Base-by-base conservation (phyloP, 2,888 invertebrate species). In the Drosophila neonasuta region DNA sequence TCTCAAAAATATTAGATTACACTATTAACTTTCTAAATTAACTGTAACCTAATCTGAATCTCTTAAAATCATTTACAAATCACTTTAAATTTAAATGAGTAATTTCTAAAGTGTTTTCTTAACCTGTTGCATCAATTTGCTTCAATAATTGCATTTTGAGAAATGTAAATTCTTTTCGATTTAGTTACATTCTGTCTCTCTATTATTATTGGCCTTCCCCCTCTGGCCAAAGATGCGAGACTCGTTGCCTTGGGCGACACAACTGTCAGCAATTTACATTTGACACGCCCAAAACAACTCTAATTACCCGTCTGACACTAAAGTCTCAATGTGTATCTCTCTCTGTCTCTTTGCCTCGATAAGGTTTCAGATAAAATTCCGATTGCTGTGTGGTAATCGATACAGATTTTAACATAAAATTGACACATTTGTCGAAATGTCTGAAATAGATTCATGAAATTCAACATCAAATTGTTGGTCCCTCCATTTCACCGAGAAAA, bases 341-440 rank as follows among this genome's bases (percentile, higher is more conserved):
- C 32, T 42, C n/a, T 41, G 15, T 52, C n/a, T 55, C 17, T 17
- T 7, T 32, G 8, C 17, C 2, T n/a, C 20, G 29, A 30, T 49
- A 49, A 20, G 39, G 30, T 30, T 49, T 34, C 51, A 55, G 60
- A 55, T 55, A 54, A 51, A 54, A 68, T 8, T 51, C 15, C 36
- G 65, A 63, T 77, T 55, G 58, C 30, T 62, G 39, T 15, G 56
- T 46, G 50, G 64, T 59, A 80, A 80, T 77, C 83, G 76, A 80
- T 74, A 62, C 48, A 77, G 65, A 74, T 62, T 69, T 85, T 63
- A 66, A 62, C 69, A 65, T 66, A 66, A 70, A 84, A 84, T 70
- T 76, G 79, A 80, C 81, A 78, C 84, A 81, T 86, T 81, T 84
- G 84, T 74, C 65, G 42, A 69, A 79, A 67, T 60, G 68, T 58